Base-by-base conservation (phyloP, 2,888 invertebrate genomes). In the Trissolcus brochymenae region DNA sequence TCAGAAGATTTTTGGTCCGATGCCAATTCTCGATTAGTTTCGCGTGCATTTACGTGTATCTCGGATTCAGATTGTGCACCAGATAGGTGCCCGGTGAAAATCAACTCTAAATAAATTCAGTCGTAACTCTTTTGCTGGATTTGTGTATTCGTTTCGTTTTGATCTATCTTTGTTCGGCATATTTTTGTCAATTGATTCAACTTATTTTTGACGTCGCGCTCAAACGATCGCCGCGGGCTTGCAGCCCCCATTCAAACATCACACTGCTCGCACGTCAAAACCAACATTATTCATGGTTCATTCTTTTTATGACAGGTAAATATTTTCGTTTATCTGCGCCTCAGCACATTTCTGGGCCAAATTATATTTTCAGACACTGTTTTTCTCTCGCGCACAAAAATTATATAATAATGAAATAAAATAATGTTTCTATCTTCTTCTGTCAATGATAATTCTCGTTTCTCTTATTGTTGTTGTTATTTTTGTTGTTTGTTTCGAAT, bases 11-110 rank as follows among this genome's bases (percentile, higher is more conserved):
- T 64, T 77, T 79, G 79, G 79, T 59, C 16, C 64, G 40, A 1
- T 67, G 79, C 79, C 79, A 79, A 76, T 65, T 67, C 65, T 41
- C 76, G 70, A 76, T 76, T 76, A 70, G 76, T 70, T 76, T 64
- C 60, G 70, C 70, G 35, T 60, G 76, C 70, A 61, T 76, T 70
- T 76, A 66, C 76, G 56, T 56, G 66, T 70, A 68, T 68, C 64
- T 70, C 29, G 43, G 62, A 64, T 68, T 57, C 46, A 76, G 70
- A 76, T 76, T 75, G 68, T 60, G 64, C 29, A 21, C 57, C 35
- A 65, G 75, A 75, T 75, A 75, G 61, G 40, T 40, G 75, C 62
- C 21, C 62, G 57, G 21, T 62, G 59, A 14, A 75, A 68, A 68
- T 62, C 64, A 64, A 75, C 53, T 75, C 62, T 17, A 75, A 75